phyloP scores from a whole-genome alignment of 1,140 invertebrate species.

The Coptotermes formosanus region DNA sequence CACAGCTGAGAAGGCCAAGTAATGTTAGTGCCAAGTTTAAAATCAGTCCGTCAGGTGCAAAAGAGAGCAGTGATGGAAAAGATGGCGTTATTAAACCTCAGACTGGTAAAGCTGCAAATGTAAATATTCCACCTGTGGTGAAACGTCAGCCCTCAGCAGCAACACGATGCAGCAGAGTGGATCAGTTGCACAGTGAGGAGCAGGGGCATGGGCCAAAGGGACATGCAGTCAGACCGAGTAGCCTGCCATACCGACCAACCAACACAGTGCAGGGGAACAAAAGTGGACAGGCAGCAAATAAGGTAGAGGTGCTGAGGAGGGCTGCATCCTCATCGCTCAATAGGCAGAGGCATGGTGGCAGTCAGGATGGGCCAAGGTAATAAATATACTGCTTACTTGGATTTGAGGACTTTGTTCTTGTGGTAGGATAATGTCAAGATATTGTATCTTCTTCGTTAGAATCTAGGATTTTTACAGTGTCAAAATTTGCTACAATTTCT shows the following conservation, averaged over 20 bases:
- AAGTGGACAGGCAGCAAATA: constrained; percentile 27
- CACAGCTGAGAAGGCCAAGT: constrained; percentile 1
- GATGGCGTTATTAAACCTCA: background rate
- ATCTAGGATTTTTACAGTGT: too few relatives aligned
- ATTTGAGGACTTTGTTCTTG: background rate
- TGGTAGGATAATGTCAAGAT: background rate
- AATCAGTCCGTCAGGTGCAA: background rate
- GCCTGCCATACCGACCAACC: constrained; percentile 39
- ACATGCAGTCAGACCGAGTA: constrained; percentile 40
- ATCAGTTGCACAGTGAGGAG: constrained; percentile 20
- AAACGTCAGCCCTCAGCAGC: background rate
- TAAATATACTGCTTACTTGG: background rate
- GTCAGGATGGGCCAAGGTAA: background rate
- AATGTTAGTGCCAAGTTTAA: background rate
- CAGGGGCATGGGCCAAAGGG: constrained; percentile 40
- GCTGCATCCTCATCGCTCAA: constrained; percentile 61
- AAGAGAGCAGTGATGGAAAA: constrained; percentile 4
- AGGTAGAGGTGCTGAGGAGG: constrained; percentile 49
- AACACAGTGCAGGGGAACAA: background rate
- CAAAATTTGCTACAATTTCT: too few relatives aligned
- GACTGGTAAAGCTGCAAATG: background rate
- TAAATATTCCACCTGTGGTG: constrained; percentile 1
- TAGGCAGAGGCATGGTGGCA: constrained; percentile 7
- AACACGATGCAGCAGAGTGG: constrained; percentile 2
- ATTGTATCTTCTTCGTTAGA: too few relatives aligned